Evolutionary conservation across 2,113 vertebrate species (phyloP).

Genomic region (Cathartes aura): DNA sequence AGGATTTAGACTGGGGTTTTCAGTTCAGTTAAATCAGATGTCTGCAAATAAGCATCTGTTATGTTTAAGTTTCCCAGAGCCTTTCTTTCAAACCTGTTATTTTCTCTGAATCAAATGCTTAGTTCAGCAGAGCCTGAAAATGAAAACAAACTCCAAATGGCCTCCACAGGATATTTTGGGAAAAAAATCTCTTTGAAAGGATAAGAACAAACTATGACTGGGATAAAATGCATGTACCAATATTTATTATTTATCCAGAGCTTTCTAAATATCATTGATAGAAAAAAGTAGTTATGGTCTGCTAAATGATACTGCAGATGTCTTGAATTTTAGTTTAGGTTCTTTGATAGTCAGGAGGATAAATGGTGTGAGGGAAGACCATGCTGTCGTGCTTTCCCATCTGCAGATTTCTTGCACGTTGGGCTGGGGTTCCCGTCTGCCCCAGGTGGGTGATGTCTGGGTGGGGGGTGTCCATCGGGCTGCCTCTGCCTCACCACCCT

Average conservation of each 20-base stretch:
- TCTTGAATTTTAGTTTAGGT: neutral
- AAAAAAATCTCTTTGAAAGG: neutral
- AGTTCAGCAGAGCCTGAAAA: slow-evolving; percentile 64
- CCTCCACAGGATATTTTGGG: slow-evolving; percentile 43
- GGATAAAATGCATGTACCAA: neutral
- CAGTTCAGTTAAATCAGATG: slow-evolving; percentile 55
- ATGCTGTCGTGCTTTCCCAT: neutral
- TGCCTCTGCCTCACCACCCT: neutral
- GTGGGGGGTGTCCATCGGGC: neutral
- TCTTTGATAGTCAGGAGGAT: neutral
- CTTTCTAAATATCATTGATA: neutral
- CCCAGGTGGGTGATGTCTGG: neutral
- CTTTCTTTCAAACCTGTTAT: slow-evolving; percentile 68
- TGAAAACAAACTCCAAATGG: slow-evolving; percentile 52
- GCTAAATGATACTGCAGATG: neutral
- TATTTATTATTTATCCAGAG: slow-evolving; percentile 27
- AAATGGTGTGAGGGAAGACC: neutral
- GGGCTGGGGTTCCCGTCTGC: neutral
- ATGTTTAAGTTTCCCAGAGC: slow-evolving; percentile 53
- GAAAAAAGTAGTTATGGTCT: neutral
- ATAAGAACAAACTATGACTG: neutral
- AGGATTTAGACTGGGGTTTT: slow-evolving; percentile 39
- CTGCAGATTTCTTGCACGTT: neutral
- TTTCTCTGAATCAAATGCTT: slow-evolving; percentile 70
- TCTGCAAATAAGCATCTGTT: slow-evolving; percentile 67